These are phyloP conservation scores for Spisula solida DNA, from an alignment of 2,888 invertebrate species.

Conservation along the genomic window DNA sequence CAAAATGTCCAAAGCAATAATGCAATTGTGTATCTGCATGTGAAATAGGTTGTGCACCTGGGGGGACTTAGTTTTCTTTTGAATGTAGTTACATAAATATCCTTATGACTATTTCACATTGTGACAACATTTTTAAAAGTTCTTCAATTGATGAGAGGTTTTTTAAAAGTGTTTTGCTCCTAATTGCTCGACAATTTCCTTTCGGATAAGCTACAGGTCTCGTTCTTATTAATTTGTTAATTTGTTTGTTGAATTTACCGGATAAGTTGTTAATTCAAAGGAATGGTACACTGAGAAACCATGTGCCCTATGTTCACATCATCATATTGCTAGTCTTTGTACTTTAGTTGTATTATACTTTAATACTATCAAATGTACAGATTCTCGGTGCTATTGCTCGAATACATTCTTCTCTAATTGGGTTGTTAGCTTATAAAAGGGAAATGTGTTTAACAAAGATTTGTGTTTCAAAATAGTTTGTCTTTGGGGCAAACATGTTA, in stretches of 20 bases:
- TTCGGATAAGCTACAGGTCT: background rate
- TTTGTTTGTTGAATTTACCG: conserved; percentile 1
- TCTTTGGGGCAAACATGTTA: conserved; percentile 11
- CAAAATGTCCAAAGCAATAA: too few species aligned
- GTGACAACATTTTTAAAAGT: too few species aligned
- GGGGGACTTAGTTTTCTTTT: too few species aligned
- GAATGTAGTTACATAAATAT: too few species aligned
- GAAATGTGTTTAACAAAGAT: conserved; percentile 10
- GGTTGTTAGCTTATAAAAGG: background rate
- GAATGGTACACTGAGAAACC: background rate
- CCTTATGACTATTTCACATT: too few species aligned
- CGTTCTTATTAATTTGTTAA: conserved; percentile 1
- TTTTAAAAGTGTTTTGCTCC: too few species aligned
- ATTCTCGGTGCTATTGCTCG: conserved; percentile 9
- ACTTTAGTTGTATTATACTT: background rate
- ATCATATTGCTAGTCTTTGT: background rate
- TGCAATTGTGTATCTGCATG: too few species aligned
- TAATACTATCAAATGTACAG: background rate
- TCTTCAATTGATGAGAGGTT: too few species aligned
- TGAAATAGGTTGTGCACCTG: too few species aligned
- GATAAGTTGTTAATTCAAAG: conserved; percentile 16
- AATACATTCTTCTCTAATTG: conserved; percentile 17
- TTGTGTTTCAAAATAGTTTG: conserved; percentile 14
- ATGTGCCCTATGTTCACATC: background rate
- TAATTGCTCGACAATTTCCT: background rate